Conservation (phyloP, 2,113 vertebrate genomes). For the Cyphotilapia sp. region DNA sequence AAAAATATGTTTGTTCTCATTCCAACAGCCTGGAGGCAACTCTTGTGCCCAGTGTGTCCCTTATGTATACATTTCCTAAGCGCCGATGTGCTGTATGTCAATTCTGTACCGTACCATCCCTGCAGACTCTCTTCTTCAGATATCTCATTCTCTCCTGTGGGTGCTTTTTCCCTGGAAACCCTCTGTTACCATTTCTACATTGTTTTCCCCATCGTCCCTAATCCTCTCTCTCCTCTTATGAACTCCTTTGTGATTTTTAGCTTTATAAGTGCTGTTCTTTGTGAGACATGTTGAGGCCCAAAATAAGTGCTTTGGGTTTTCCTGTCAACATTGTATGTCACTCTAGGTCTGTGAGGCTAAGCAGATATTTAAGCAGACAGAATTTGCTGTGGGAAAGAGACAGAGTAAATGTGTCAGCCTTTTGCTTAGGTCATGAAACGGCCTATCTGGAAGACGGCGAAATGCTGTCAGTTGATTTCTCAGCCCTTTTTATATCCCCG, state of each 20-base stretch:
- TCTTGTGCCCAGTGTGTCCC: slow-evolving; percentile 18
- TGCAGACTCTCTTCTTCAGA: slow-evolving; percentile 21
- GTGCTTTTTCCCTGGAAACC: slow-evolving; percentile 44
- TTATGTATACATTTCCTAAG: slow-evolving; percentile 38
- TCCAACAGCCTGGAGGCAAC: slow-evolving; percentile 34
- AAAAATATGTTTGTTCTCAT: slow-evolving; percentile 51
- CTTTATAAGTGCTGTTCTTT: background rate
- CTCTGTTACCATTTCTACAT: slow-evolving; percentile 51
- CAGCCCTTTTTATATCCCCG: background rate
- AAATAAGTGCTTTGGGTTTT: background rate
- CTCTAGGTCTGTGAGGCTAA: background rate
- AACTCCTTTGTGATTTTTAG: background rate
- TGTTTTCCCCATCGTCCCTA: slow-evolving; percentile 39
- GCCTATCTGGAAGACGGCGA: background rate
- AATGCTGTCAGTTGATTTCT: background rate
- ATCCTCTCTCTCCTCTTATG: slow-evolving; percentile 59
- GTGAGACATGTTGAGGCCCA: background rate
- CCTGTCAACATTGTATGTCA: background rate
- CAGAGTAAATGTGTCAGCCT: background rate
- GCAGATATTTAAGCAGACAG: background rate
- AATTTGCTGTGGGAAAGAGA: background rate
- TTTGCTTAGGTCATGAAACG: background rate
- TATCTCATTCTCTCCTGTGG: slow-evolving; percentile 51
- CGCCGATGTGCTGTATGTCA: slow-evolving; percentile 33
- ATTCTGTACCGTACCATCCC: slow-evolving; percentile 23